phyloP scores from a whole-genome alignment of 2,888 invertebrate species.

The Dastarcus helophoroides region DNA sequence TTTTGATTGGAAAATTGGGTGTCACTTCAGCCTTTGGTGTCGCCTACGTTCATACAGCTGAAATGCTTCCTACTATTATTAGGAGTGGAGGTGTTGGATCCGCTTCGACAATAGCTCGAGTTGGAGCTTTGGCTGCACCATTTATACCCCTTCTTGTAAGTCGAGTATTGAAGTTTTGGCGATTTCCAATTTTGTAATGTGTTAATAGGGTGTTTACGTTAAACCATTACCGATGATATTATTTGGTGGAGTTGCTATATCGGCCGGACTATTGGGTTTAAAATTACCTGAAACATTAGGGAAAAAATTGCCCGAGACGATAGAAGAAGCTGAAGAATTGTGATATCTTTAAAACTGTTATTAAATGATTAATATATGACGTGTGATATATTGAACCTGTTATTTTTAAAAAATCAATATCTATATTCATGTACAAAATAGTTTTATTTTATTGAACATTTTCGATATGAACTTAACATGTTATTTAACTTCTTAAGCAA shows the following conservation, averaged over 20 bases:
- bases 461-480: no score
- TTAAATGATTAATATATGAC: no score
- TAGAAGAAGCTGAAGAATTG: conserved; percentile 37
- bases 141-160: conserved; percentile 48
- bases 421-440: no score
- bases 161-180: no score
- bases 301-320: conserved; percentile 49
- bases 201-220: conserved; percentile 38
- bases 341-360: no score
- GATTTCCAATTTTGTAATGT: no score
- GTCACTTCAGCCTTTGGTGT: conserved; percentile 53
- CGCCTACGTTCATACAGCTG: conserved; percentile 50
- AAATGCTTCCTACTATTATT: conserved; percentile 43
- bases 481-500: no score
- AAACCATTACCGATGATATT: conserved; percentile 34
- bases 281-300: conserved; percentile 52
- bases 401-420: no score
- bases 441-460: no score
- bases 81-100: conserved; percentile 49
- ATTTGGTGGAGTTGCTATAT: conserved; percentile 42
- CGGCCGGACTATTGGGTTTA: conserved; percentile 43
- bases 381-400: no score
- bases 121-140: conserved; percentile 51
- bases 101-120: conserved; percentile 46
- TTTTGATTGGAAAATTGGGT: conserved; percentile 51